Evolutionary conservation across 2,113 vertebrate genomes (phyloP), one percentile per base, ranked within the genome.

Genomic region (Parus major): DNA sequence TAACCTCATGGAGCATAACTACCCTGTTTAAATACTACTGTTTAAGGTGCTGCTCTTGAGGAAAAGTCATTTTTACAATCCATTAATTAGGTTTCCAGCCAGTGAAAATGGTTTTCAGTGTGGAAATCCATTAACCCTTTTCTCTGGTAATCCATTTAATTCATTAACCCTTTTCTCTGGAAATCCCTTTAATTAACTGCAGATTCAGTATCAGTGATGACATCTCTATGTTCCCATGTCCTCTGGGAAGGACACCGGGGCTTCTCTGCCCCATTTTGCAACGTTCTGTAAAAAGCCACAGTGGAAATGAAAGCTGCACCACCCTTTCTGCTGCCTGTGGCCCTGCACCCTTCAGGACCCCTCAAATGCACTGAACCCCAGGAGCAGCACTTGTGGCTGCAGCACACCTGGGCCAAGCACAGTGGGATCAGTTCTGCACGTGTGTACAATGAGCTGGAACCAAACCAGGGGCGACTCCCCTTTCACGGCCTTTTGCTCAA

Each of bases 31-130:
- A 57, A 35, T 39, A 53, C 5, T 33, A 44, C 8, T 90, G 84
- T 92, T 97, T 88, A 92, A 95, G 57, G 79, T 77, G 49, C 65
- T 35, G 82, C 60, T 89, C 68, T 76, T 24, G 16, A 80, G 86
- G 78, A 88, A 88, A 95, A 89, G 68, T 80, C 56, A 77, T 89
- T 95, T 97, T 92, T 86, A 84, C 76, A 92, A 60, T 76, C 52
- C 71, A 86, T 87, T 77, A 83, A 86, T 65, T 50, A 94, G 60
- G 72, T 95, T 95, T 94, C 63, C 53, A 95, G 68, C 41, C 65
- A 76, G 64, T 68, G 28, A 50, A 95, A 95, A 64, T 41, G 23
- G 24, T 82, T 95, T 97, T 84, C 92, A 87, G 33, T 50, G 35
- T 66, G 83, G 33, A 90, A 39, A 39, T 12, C 39, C 39, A 39